Evolutionary conservation across 2,113 vertebrate species (phyloP).

Genomic region (Pteronura brasiliensis): DNA sequence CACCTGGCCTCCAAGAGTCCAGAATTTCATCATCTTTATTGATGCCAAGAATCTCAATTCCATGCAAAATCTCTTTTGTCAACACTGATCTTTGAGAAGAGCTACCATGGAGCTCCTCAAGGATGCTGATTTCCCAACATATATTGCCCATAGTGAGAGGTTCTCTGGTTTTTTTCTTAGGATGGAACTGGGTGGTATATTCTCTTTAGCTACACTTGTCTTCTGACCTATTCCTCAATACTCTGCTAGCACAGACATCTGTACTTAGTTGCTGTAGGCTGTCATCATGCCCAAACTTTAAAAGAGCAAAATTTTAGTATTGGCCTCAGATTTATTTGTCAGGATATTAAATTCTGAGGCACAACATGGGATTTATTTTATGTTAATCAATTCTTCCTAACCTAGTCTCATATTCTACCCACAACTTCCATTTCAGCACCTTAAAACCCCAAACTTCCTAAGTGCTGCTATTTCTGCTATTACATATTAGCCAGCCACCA

Average conservation of each 20-base stretch:
- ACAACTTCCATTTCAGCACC: neutral
- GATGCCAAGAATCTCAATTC: neutral
- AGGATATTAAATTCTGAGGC: neutral
- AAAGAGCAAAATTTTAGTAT: neutral
- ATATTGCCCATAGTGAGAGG: neutral
- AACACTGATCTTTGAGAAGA: neutral
- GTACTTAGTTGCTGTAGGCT: neutral
- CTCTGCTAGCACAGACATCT: neutral
- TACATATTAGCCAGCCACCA: neutral
- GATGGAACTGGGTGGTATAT: neutral
- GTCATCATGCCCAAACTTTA: neutral
- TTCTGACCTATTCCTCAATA: neutral
- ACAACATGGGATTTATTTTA: neutral
- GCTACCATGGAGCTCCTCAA: neutral
- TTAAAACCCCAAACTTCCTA: neutral
- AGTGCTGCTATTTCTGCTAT: neutral
- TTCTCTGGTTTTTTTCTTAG: neutral
- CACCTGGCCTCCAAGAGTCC: neutral
- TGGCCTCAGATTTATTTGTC: neutral
- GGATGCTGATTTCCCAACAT: fast-evolving
- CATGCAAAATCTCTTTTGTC: neutral
- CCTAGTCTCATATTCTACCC: neutral
- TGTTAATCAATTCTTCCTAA: neutral
- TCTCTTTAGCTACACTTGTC: neutral
- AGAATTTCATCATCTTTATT: neutral